These are phyloP conservation scores for Neodiprion virginianus DNA, from an alignment of 1,140 invertebrate species.

Conservation along the genomic window DNA sequence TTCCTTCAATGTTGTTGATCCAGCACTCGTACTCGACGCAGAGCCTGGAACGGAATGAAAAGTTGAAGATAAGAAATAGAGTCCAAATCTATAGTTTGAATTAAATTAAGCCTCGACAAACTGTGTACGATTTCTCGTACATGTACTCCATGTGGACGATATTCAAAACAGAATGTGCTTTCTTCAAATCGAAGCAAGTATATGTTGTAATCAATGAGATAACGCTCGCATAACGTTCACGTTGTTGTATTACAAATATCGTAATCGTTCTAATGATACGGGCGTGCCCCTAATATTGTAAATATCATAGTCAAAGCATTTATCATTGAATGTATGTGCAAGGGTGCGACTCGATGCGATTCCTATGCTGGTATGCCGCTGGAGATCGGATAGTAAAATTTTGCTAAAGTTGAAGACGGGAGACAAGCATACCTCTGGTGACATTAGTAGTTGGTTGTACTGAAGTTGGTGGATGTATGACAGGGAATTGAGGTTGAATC, in stretches of 20 bases:
- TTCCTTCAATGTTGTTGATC: constrained; percentile 51
- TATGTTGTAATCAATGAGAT: no score
- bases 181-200: no score
- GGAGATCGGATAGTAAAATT: not conserved
- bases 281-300: no score
- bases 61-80: constrained; percentile 13
- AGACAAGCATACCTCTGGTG: constrained; percentile 2
- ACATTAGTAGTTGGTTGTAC: constrained; percentile 7
- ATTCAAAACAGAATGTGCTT: no score
- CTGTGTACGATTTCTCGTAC: no score
- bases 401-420: constrained; percentile 4
- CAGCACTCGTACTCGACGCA: constrained; percentile 51
- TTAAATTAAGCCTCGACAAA: no score
- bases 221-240: no score
- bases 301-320: no score
- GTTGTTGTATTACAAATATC: no score
- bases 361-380: not conserved
- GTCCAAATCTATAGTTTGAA: no score
- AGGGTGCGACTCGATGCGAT: not conserved
- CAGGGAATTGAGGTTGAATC: not conserved
- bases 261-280: no score
- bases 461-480: constrained; percentile 5
- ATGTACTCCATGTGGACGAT: no score
- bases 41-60: constrained; percentile 46
- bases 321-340: not conserved